These are phyloP conservation scores for Clarias magur DNA, from an alignment of 2,113 vertebrate species.

Conservation along the genomic window DNA sequence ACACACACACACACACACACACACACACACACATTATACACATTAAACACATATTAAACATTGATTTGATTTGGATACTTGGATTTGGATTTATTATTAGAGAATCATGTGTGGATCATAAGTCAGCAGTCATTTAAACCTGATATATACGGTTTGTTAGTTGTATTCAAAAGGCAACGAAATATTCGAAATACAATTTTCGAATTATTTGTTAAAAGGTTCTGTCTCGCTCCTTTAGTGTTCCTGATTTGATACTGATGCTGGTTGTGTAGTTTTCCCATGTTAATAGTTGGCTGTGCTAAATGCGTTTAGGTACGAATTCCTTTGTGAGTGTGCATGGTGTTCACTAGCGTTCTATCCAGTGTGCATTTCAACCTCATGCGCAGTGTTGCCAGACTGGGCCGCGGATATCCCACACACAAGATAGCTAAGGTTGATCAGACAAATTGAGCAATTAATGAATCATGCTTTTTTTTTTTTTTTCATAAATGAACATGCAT, in stretches of 20 bases:
- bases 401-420: neutral
- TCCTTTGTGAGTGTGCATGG: neutral
- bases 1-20: conserved; percentile 9
- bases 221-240: neutral
- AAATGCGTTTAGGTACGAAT: neutral
- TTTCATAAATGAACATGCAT: neutral
- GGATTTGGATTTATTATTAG: neutral
- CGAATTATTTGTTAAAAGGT: neutral
- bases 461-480: neutral
- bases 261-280: neutral
- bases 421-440: neutral
- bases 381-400: neutral
- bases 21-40: neutral
- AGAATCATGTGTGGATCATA: neutral
- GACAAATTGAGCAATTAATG: neutral
- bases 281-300: neutral
- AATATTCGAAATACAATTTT: neutral
- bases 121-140: neutral
- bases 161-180: neutral
- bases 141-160: neutral
- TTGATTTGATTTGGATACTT: neutral
- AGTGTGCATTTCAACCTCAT: neutral
- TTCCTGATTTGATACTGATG: neutral
- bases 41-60: neutral
- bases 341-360: neutral